Conservation (phyloP, 1,140 invertebrate species). For the Chrysomallon squamiferum region DNA sequence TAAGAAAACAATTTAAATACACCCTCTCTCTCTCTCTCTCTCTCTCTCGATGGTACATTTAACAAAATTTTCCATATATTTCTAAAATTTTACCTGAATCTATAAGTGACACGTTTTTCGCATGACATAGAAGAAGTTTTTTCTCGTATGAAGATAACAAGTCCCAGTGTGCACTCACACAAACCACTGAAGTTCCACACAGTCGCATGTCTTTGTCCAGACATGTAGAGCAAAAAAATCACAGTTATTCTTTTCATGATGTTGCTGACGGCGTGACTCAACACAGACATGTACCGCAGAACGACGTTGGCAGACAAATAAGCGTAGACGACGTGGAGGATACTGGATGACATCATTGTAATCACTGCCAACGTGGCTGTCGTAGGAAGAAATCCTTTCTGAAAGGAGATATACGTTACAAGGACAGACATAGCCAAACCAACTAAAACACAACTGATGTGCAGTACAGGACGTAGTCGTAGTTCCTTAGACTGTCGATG, state of each 20-base stretch:
- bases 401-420: not conserved
- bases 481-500: not conserved
- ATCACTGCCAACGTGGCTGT: not conserved
- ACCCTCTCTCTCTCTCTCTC: too few species aligned
- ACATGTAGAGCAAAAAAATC: slow-evolving; percentile 14
- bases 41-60: too few species aligned
- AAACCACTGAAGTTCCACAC: slow-evolving; percentile 12
- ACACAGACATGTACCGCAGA: slow-evolving; percentile 16
- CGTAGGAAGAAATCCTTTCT: not conserved
- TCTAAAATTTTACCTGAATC: too few species aligned
- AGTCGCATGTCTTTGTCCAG: slow-evolving; percentile 6
- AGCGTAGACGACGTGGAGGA: slow-evolving; percentile 12
- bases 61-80: too few species aligned
- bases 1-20: too few species aligned
- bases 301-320: slow-evolving; percentile 12
- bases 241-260: slow-evolving; percentile 23
- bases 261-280: slow-evolving; percentile 26
- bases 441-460: too few species aligned
- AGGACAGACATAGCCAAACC: not conserved
- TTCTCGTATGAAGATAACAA: slow-evolving; percentile 5
- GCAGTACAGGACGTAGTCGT: not conserved
- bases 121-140: too few species aligned
- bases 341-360: not conserved
- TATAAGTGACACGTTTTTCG: too few species aligned
- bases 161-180: slow-evolving; percentile 8